phyloP scores from a whole-genome alignment of 1,140 invertebrate species.

The Macrocentrus cingulum region DNA sequence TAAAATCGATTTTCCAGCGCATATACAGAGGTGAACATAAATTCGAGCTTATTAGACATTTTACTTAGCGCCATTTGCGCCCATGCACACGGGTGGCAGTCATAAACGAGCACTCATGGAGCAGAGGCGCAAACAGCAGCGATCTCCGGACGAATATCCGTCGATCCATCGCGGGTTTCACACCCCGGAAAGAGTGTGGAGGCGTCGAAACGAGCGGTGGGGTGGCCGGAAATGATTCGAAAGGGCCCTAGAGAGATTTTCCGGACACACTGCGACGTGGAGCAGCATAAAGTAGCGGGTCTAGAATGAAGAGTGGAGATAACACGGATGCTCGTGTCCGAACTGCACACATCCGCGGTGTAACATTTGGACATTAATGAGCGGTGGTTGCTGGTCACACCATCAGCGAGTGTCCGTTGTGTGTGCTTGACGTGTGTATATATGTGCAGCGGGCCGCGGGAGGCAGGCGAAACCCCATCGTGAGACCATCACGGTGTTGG shows the following conservation, averaged over 20 bases:
- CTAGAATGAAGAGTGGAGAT: conserved; percentile 2
- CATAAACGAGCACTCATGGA: conserved; percentile 8
- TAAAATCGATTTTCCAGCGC: too few relatives aligned
- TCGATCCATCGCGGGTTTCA: conserved; percentile 5
- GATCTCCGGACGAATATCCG: conserved; percentile 12
- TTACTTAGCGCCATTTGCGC: too few relatives aligned
- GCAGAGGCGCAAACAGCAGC: background rate
- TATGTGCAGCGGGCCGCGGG: background rate
- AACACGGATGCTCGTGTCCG: background rate
- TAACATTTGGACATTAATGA: conserved; percentile 27
- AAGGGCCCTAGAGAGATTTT: background rate
- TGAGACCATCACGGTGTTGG: conserved; percentile 46
- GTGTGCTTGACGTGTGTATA: background rate
- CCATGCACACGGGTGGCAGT: background rate
- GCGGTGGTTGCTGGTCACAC: conserved; percentile 29
- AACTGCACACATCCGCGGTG: background rate
- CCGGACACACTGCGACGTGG: background rate
- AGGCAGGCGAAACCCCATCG: conserved; percentile 38
- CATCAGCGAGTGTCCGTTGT: too few relatives aligned
- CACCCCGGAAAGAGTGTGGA: background rate
- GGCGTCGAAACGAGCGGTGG: background rate
- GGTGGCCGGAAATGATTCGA: conserved; percentile 6
- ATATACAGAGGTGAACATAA: too few relatives aligned
- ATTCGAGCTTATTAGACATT: too few relatives aligned
- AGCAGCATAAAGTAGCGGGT: background rate